Percentiles rank a stretch among this genome's conserved stretches.
phyloP scores from a whole-genome alignment of 2,113 vertebrate genomes.

The Takifugu flavidus region DNA sequence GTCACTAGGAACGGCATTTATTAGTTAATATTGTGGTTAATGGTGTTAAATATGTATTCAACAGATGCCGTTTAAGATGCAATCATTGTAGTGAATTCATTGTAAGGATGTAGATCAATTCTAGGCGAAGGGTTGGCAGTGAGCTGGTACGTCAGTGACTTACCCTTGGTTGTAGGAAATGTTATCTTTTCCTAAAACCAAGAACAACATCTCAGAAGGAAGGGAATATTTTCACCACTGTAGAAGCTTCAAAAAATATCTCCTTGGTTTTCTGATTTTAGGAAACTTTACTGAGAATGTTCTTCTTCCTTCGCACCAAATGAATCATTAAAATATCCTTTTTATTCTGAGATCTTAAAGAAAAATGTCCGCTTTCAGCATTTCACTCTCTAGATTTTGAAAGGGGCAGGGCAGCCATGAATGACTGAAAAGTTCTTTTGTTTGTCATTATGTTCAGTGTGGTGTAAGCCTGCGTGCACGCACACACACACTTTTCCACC shows the following conservation, averaged over 20 bases:
- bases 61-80: no score
- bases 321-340: neutral
- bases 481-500: slow-evolving; percentile 46
- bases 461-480: slow-evolving; percentile 18
- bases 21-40: no score
- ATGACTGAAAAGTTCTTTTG: slow-evolving; percentile 71
- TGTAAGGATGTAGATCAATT: no score
- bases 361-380: slow-evolving; percentile 6
- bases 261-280: neutral
- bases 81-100: no score
- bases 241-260: neutral
- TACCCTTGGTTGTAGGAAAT: no score
- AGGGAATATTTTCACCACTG: slow-evolving; percentile 11
- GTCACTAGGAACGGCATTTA: no score
- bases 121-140: neutral
- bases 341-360: neutral
- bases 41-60: no score
- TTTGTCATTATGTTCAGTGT: slow-evolving; percentile 62
- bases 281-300: neutral
- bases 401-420: slow-evolving; percentile 31
- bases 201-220: slow-evolving; percentile 26
- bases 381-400: slow-evolving; percentile 7
- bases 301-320: neutral
- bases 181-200: neutral
- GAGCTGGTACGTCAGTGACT: neutral